Evolutionary conservation across 2,888 invertebrate genomes (phyloP).

Genomic region (Epistrophe eligans): DNA sequence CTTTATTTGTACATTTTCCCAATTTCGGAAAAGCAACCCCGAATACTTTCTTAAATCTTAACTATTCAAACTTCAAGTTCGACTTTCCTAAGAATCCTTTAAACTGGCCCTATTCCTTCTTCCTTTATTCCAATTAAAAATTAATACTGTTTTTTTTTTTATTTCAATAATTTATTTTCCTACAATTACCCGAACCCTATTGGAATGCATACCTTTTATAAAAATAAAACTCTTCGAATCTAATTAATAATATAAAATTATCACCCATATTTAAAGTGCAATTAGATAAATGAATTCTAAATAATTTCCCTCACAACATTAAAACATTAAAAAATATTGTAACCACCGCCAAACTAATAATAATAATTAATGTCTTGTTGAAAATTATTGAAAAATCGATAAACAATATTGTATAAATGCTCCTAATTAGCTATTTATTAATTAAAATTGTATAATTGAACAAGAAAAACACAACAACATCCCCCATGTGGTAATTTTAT

Average conservation of each 20-base stretch:
- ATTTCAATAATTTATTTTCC: neutral
- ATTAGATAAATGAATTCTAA: slow-evolving; percentile 64
- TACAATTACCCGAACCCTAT: no score
- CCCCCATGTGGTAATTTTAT: neutral
- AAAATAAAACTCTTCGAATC: slow-evolving; percentile 41
- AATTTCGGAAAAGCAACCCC: no score
- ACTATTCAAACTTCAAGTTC: no score
- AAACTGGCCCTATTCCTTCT: no score
- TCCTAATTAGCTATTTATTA: slow-evolving; percentile 61
- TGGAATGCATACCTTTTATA: no score
- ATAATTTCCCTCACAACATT: slow-evolving; percentile 33
- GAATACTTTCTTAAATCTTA: no score
- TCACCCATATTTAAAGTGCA: slow-evolving; percentile 56
- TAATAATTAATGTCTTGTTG: slow-evolving; percentile 45
- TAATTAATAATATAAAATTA: slow-evolving; percentile 64
- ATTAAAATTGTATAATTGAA: slow-evolving; percentile 46
- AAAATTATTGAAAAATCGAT: slow-evolving; percentile 67
- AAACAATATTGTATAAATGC: slow-evolving; percentile 38
- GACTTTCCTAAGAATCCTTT: no score
- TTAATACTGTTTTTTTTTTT: neutral
- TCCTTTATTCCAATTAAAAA: no score
- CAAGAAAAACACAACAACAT: neutral
- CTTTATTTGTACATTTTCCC: no score
- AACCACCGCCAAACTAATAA: slow-evolving; percentile 11
- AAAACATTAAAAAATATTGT: slow-evolving; percentile 16